A percentile compares a stretch with the other conserved stretches of the same genome.
These are phyloP conservation scores for Characodon lateralis DNA, from an alignment of 2,797 vertebrate species.

Conservation along the genomic window DNA sequence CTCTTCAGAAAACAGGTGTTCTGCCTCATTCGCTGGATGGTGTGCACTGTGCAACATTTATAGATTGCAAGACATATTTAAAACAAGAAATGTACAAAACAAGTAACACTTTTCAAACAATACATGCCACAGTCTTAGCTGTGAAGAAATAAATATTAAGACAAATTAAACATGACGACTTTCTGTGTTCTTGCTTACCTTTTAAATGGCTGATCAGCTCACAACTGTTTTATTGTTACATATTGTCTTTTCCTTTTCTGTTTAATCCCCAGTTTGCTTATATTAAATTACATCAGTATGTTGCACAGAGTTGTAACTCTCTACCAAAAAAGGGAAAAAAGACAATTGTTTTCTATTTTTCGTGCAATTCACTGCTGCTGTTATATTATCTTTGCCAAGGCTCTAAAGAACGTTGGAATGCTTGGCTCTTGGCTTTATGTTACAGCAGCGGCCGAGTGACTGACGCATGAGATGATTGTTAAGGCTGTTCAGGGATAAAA, in stretches of 20 bases:
- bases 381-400: slow-evolving; percentile 8
- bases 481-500: slow-evolving; percentile 51
- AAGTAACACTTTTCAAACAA: not conserved
- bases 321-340: not conserved
- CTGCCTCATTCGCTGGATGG: not conserved
- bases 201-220: not conserved
- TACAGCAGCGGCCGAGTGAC: slow-evolving; percentile 50
- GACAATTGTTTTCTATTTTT: not conserved
- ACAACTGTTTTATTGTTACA: not conserved
- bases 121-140: not conserved
- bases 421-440: slow-evolving; percentile 53
- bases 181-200: not conserved
- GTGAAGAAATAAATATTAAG: not conserved
- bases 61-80: not conserved
- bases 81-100: not conserved
- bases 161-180: not conserved
- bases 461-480: slow-evolving; percentile 58
- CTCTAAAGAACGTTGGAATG: slow-evolving; percentile 25
- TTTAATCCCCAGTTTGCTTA: not conserved
- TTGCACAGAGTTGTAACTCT: not conserved
- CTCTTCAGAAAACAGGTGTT: not conserved
- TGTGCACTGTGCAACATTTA: not conserved
- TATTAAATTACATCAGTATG: not conserved
- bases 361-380: not conserved
- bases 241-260: not conserved